Conservation (phyloP, 2,113 vertebrate genomes). For the Myanophis thanlyinensis region DNA sequence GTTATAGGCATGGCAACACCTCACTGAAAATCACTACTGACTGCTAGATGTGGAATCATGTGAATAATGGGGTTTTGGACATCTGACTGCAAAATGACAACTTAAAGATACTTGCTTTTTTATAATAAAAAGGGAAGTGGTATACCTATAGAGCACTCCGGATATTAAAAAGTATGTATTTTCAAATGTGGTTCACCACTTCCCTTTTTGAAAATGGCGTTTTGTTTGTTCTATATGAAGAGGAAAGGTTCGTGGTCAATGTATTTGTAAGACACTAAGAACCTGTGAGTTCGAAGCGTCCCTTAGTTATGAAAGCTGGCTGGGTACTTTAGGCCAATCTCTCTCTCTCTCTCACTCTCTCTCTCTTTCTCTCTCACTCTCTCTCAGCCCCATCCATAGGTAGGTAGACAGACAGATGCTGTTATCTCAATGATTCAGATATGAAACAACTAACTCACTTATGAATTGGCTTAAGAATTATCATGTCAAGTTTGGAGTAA, state of each 20-base stretch:
- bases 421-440: background rate
- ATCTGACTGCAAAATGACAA: background rate
- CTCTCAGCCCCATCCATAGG: background rate
- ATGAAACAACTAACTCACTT: background rate
- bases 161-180: conserved; percentile 66
- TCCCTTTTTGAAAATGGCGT: conserved; percentile 59
- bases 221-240: conserved; percentile 53
- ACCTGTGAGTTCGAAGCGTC: background rate
- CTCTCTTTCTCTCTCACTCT: no score
- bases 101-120: background rate
- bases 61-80: background rate
- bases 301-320: background rate
- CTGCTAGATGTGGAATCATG: background rate
- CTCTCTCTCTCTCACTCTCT: background rate
- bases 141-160: conserved; percentile 48
- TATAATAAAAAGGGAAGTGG: conserved; percentile 49
- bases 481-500: background rate
- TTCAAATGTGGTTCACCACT: conserved; percentile 62
- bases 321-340: background rate
- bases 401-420: background rate
- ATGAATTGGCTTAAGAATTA: background rate
- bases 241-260: background rate
- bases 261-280: conserved; percentile 26
- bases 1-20: background rate
- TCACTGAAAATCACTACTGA: background rate